Evolutionary conservation across 2,113 vertebrate species (phyloP).

Genomic region (Datnioides undecimradiatus): DNA sequence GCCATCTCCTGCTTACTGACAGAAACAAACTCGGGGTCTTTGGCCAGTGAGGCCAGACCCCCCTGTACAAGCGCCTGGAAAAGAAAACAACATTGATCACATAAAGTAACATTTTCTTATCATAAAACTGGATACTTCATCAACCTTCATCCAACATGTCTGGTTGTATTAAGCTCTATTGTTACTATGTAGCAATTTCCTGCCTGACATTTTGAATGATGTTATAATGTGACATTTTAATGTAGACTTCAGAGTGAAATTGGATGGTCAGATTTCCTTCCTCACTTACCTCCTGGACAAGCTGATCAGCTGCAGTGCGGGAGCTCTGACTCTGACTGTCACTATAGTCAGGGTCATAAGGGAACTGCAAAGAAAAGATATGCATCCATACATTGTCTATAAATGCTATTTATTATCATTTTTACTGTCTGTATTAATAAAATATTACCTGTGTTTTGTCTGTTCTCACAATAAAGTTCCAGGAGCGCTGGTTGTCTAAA

Average conservation of each 20-base stretch:
- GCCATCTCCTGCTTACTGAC: conserved; percentile 85
- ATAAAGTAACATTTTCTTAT: background rate
- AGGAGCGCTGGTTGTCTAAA: conserved; percentile 62
- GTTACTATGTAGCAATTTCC: background rate
- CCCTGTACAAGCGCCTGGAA: conserved; percentile 86
- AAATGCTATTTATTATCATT: background rate
- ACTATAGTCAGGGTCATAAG: conserved; percentile 62
- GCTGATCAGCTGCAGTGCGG: conserved; percentile 80
- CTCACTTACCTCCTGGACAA: conserved; percentile 88
- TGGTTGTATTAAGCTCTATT: background rate
- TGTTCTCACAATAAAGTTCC: conserved; percentile 78
- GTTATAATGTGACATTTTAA: background rate
- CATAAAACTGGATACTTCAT: background rate
- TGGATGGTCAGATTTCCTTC: background rate
- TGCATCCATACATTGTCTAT: background rate
- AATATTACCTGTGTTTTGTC: conserved; percentile 78
- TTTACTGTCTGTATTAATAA: background rate
- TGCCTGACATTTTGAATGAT: background rate
- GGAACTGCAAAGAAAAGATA: conserved; percentile 70
- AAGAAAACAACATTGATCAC: background rate
- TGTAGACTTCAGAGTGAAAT: background rate
- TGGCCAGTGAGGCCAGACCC: conserved; percentile 82
- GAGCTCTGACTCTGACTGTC: conserved; percentile 63
- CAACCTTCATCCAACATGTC: too few relatives aligned
- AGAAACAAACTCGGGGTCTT: conserved; percentile 82